These are phyloP conservation scores for Aplysia californica DNA, from an alignment of 1,140 invertebrate genomes.

Conservation along the genomic window DNA sequence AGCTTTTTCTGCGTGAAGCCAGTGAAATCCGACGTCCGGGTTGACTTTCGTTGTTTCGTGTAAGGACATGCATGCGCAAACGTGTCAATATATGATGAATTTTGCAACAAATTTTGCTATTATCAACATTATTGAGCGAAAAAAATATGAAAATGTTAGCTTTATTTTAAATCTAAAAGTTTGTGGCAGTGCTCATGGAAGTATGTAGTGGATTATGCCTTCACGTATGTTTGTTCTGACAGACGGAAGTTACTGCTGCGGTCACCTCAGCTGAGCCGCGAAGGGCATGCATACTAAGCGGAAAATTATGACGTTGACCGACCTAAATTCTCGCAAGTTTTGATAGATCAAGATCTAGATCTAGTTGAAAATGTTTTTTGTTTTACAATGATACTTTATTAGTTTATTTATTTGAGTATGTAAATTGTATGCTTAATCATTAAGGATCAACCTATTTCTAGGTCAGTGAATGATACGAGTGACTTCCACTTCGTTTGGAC, in stretches of 20 bases:
- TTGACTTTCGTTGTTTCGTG: slow-evolving; percentile 16
- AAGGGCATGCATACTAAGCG: slow-evolving; percentile 39
- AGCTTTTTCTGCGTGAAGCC: no score
- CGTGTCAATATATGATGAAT: no score
- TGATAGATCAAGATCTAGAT: neutral
- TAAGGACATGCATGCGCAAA: slow-evolving; percentile 26
- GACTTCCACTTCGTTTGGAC: slow-evolving; percentile 29
- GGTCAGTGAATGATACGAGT: slow-evolving; percentile 35
- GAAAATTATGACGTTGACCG: slow-evolving; percentile 62
- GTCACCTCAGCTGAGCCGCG: slow-evolving; percentile 38
- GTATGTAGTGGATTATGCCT: no score
- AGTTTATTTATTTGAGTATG: neutral
- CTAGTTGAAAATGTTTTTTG: slow-evolving; percentile 14
- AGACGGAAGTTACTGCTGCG: slow-evolving; percentile 28
- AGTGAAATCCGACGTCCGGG: neutral
- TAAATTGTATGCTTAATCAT: slow-evolving; percentile 4
- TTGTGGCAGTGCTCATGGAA: no score
- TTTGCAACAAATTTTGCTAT: no score
- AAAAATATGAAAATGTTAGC: no score
- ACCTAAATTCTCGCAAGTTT: slow-evolving; percentile 54
- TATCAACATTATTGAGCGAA: no score
- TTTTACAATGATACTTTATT: no score
- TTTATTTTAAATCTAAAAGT: no score
- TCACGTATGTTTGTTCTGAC: neutral
- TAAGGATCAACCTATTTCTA: slow-evolving; percentile 22